A percentile compares a stretch with the other conserved stretches of the same genome.
phyloP scores from a whole-genome alignment of 1,140 invertebrate species.

The Formica exsecta region DNA sequence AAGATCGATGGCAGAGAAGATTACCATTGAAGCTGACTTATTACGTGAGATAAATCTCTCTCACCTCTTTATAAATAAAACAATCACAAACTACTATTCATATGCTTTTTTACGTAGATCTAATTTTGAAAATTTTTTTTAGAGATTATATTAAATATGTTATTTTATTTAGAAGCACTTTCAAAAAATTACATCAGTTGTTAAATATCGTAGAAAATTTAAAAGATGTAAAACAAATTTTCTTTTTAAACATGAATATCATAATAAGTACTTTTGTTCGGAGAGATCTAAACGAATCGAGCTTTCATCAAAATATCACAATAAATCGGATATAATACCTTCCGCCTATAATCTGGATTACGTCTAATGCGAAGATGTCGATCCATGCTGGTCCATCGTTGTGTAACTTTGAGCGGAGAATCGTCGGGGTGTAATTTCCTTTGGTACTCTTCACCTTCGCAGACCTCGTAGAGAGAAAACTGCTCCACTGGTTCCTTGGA shows the following conservation, averaged over 20 bases:
- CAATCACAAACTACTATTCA: background rate
- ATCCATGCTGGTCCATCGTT: constrained; percentile 90
- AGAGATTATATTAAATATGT: background rate
- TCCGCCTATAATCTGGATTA: constrained; percentile 91
- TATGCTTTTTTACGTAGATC: background rate
- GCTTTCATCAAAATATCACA: too few species aligned
- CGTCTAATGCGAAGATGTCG: constrained; percentile 92
- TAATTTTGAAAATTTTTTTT: background rate
- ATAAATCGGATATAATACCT: constrained; percentile 80
- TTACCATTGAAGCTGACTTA: background rate
- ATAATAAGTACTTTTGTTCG: too few species aligned
- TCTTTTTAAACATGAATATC: too few species aligned
- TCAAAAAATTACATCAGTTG: background rate
- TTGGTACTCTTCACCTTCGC: constrained; percentile 91
- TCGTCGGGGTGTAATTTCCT: constrained; percentile 95
- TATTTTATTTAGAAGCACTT: background rate
- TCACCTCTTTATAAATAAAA: background rate
- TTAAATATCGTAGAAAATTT: background rate
- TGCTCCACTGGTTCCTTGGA: constrained; percentile 93
- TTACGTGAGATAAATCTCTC: background rate
- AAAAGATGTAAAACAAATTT: too few species aligned
- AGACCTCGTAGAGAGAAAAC: constrained; percentile 95
- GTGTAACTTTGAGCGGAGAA: constrained; percentile 93
- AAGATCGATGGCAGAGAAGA: background rate
- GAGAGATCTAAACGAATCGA: too few species aligned